Evolutionary conservation across 2,888 invertebrate species (phyloP), one percentile per base, ranked within the genome.

Genomic region (Phaonia tiefii): DNA sequence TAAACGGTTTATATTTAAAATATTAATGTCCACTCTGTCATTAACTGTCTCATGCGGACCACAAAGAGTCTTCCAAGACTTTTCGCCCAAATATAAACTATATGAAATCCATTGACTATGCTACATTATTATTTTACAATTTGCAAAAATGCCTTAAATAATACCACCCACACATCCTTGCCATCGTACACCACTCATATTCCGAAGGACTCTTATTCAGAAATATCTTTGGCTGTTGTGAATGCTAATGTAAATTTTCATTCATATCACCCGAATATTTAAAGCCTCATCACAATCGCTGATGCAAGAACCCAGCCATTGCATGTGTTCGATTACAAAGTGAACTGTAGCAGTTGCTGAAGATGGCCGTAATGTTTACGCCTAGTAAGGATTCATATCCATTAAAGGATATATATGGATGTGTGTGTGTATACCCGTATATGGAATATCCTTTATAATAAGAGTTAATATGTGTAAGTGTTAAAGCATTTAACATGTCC

Each of bases 81-180:
- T n/a, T n/a, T n/a, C n/a, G n/a, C n/a, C n/a, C n/a, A n/a, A n/a
- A n/a, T n/a, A 86, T 88, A 86, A 88, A 88, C 88, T 88, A 88
- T 88, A 88, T 88, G 89, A 80, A 88, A 87, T 86, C 89, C 88
- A 89, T 88, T 88, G 87, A 85, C 87, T 87, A 87, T 87, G 85
- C 84, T 86, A 85, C 86, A 86, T 87, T 80, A 81, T 75, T 79
- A 75, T 75, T 73, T 49, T 42, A 46, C 84, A 87, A 86, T 87
- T 86, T 86, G 84, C 79, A 74, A 56, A 78, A 25, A 80, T 77
- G 79, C 82, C 82, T 51, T 77, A 72, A 73, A 79, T 58, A 56
- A 5, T 31, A 31, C 8, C 3, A 5, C 8, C 31, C 31, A 31
- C 31, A 8, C 31, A 5, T 54, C 56, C 39, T 17, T 17, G 49